A percentile compares a stretch with the other conserved stretches of the same genome.
Conservation (phyloP, 2,113 vertebrate genomes). For the Lucifuga dentata region DNA sequence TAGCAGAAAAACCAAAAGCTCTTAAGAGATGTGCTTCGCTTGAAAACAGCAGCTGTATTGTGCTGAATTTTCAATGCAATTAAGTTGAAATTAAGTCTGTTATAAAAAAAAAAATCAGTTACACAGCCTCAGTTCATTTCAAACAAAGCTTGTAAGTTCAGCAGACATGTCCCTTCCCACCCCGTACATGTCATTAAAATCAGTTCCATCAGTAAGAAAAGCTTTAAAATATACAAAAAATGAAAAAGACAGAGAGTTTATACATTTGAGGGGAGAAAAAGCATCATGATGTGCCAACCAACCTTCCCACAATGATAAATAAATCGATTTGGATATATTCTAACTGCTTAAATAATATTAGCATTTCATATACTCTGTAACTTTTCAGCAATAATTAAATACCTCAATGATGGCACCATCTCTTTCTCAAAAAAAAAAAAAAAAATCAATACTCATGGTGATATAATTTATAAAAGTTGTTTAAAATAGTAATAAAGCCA, state of each 20-base stretch:
- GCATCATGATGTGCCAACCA: conserved; percentile 48
- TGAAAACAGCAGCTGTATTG: not conserved
- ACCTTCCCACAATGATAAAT: conserved; percentile 68
- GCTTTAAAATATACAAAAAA: conserved; percentile 46
- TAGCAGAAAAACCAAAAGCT: conserved; percentile 28
- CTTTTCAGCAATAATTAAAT: conserved; percentile 60
- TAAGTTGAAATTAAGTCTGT: not conserved
- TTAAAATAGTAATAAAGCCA: conserved; percentile 68
- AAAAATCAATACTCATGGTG: conserved; percentile 54
- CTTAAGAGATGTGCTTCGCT: conserved; percentile 2
- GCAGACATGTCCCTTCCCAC: conserved; percentile 22
- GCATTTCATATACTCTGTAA: conserved; percentile 66
- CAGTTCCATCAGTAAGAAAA: conserved; percentile 57
- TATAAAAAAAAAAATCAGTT: conserved; percentile 52
- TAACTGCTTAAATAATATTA: conserved; percentile 75
- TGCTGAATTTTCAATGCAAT: conserved; percentile 21
- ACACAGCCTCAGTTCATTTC: conserved; percentile 48
- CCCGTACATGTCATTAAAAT: conserved; percentile 14
- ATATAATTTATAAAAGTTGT: conserved; percentile 66
- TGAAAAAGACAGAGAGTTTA: conserved; percentile 64
- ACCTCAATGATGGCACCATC: conserved; percentile 80
- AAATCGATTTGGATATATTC: conserved; percentile 75
- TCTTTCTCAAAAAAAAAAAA: conserved; percentile 61
- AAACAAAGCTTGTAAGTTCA: conserved; percentile 26
- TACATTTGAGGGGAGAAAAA: conserved; percentile 58